Evolutionary conservation across 2,888 invertebrate species (phyloP).

Genomic region (Danaus chrysippus): DNA sequence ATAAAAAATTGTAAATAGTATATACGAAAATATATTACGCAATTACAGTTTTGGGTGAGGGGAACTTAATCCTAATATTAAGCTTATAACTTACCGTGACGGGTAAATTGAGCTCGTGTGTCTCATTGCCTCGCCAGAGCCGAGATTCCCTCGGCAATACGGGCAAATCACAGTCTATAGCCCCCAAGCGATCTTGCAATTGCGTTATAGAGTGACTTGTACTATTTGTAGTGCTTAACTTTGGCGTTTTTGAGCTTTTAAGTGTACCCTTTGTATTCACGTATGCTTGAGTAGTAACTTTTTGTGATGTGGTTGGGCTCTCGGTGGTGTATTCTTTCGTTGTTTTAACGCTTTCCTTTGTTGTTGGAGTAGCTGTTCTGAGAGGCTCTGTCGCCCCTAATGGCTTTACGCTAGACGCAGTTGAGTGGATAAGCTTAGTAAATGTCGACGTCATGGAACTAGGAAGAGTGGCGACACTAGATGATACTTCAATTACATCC

Average conservation of each 20-base stretch:
- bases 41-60: no score
- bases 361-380: slow-evolving; percentile 54
- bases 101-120: slow-evolving; percentile 83
- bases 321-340: slow-evolving; percentile 60
- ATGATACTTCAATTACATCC: slow-evolving; percentile 49
- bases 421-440: slow-evolving; percentile 45
- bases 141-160: slow-evolving; percentile 82
- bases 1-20: no score
- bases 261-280: slow-evolving; percentile 57
- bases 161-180: slow-evolving; percentile 82
- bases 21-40: no score
- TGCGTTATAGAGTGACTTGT: slow-evolving; percentile 65
- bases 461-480: slow-evolving; percentile 36
- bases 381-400: slow-evolving; percentile 53
- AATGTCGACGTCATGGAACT: slow-evolving; percentile 47
- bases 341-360: slow-evolving; percentile 61
- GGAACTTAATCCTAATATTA: no score
- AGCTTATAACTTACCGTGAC: slow-evolving; percentile 76
- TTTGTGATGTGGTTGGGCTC: slow-evolving; percentile 50
- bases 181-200: slow-evolving; percentile 81
- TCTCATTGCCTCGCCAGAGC: slow-evolving; percentile 85
- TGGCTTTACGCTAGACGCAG: slow-evolving; percentile 47
- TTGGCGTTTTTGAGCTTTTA: slow-evolving; percentile 70
- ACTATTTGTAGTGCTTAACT: slow-evolving; percentile 65
- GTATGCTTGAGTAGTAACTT: slow-evolving; percentile 57